Conservation (phyloP, 2,888 invertebrate species). For the Ormia ochracea region DNA sequence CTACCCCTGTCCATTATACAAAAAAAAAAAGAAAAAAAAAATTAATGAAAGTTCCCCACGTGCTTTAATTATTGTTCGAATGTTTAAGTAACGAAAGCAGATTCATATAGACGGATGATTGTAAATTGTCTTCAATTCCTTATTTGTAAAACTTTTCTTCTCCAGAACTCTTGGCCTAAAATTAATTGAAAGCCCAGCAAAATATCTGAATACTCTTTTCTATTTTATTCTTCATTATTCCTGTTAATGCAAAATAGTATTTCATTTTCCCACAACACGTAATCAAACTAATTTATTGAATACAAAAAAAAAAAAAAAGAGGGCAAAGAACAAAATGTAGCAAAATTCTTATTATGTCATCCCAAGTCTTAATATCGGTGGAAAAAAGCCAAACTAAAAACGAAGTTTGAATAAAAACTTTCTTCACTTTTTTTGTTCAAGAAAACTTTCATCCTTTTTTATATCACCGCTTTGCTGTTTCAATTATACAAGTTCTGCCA, state of each 20-base stretch:
- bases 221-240: neutral
- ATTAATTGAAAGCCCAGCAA: too few relatives aligned
- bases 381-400: slow-evolving; percentile 11
- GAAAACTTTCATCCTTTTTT: neutral
- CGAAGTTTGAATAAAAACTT: slow-evolving; percentile 34
- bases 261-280: slow-evolving; percentile 46
- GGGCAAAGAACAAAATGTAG: neutral
- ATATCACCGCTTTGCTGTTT: neutral
- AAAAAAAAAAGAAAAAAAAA: too few relatives aligned
- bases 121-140: too few relatives aligned
- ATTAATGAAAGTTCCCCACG: too few relatives aligned
- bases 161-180: too few relatives aligned
- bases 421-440: neutral
- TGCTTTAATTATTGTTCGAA: too few relatives aligned
- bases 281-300: slow-evolving; percentile 56
- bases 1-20: too few relatives aligned
- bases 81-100: too few relatives aligned
- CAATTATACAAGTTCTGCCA: neutral
- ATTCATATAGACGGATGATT: too few relatives aligned
- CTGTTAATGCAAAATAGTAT: neutral
- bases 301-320: slow-evolving; percentile 10
- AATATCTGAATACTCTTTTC: neutral
- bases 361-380: slow-evolving; percentile 45
- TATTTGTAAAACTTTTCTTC: too few relatives aligned
- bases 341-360: slow-evolving; percentile 56